A percentile compares a stretch with the other conserved stretches of the same genome.
phyloP scores from a whole-genome alignment of 2,888 invertebrate species.

The Oxyteleia sp. region DNA sequence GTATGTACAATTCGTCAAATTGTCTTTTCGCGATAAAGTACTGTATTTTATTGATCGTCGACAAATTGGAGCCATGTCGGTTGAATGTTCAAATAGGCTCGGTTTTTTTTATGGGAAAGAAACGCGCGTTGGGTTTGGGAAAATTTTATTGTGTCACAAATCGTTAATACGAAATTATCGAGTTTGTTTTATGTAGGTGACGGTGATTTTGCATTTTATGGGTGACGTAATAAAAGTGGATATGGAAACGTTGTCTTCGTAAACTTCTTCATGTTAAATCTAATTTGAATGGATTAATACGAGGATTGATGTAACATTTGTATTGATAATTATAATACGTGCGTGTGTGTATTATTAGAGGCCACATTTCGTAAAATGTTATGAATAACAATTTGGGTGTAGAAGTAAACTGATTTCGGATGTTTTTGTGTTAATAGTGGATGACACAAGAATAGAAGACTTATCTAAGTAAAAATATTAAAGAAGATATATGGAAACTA shows the following conservation, averaged over 20 bases:
- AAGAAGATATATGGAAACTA: no score
- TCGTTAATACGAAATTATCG: background rate
- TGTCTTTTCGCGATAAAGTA: slow-evolving; percentile 9
- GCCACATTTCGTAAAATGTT: no score
- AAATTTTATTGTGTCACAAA: slow-evolving; percentile 20
- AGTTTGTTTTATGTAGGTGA: slow-evolving; percentile 17
- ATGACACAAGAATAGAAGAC: no score
- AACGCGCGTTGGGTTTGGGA: background rate
- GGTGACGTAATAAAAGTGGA: background rate
- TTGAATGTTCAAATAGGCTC: background rate
- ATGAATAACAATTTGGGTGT: no score
- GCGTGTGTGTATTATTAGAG: no score
- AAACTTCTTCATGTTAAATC: background rate
- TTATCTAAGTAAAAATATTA: no score
- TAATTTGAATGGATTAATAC: background rate
- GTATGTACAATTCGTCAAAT: background rate
- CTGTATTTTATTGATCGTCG: slow-evolving; percentile 31
- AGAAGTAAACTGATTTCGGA: no score
- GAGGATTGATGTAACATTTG: background rate
- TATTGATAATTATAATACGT: background rate
- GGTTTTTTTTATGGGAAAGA: slow-evolving; percentile 10
- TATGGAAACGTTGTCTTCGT: slow-evolving; percentile 4
- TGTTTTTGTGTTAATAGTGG: no score
- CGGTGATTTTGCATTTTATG: slow-evolving; percentile 22
- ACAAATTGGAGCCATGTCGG: slow-evolving; percentile 18